Base-by-base conservation (phyloP, 2,888 invertebrate genomes). In the Pocota personata region DNA sequence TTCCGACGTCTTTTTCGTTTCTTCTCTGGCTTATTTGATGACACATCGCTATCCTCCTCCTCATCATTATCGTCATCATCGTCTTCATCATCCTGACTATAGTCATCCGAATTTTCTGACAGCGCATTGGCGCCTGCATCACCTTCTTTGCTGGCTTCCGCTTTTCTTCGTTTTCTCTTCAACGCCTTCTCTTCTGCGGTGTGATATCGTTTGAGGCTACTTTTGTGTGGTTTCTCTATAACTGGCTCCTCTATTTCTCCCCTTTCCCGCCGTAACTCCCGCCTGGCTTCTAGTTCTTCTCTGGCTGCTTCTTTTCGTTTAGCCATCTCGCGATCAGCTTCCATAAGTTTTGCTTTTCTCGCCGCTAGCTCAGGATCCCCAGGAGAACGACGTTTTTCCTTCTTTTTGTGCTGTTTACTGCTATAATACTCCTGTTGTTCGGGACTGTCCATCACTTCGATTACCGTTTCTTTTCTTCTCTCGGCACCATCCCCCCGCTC, bases 321-420 rank as follows among this genome's bases (percentile, higher is more conserved):
- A 2, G 95, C 95, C 94, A 95, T 96, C 93, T 97, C 92, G 32
- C 96, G 93, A 89, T 96, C 96, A 93, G 96, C 96, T 91, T 95
- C 95, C 83, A 96, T 90, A 57, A 96, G 92, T 89, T 95, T 95
- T 87, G 95, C 95, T 89, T 95, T 94, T 88, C 96, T 93, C 91
- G 94, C 92, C 93, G 94, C 88, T 90, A 93, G 89, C 92, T 94
- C 92, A 90, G 94, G 89, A 93, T 92, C 91, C 90, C 93, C 88
- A 90, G 92, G 87, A 12, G 88, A 82, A 32, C 88, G 89, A 2
- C 88, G 88, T 8, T 89, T 89, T 10, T 88, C 57, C 12, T 82
- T 82, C 2, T 91, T 92, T 30, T 91, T 90, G 79, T 88, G 89
- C 66, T 89, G 89, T 60, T 87, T 88, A 32, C 76, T 88, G 24